Conservation (phyloP, 2,888 invertebrate genomes). For the Eulithis prunata region DNA sequence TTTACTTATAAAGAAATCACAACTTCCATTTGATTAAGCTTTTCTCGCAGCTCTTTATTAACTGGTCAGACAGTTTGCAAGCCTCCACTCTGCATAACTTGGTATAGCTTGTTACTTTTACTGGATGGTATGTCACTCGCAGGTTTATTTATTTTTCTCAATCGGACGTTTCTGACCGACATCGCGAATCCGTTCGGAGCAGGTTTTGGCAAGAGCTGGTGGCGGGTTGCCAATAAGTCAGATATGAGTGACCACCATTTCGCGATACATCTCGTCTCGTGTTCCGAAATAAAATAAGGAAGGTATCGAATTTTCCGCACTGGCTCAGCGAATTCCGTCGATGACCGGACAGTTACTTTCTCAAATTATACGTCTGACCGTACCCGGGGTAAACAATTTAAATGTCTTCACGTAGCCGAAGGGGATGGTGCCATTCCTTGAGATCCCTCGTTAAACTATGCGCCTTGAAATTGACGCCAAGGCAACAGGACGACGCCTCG, state of each 20-base stretch:
- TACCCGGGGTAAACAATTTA: slow-evolving; percentile 67
- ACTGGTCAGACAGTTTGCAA: slow-evolving; percentile 34
- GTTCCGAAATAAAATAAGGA: slow-evolving; percentile 40
- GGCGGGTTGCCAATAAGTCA: slow-evolving; percentile 46
- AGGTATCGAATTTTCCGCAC: slow-evolving; percentile 45
- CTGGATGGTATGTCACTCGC: slow-evolving; percentile 44
- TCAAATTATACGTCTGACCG: slow-evolving; percentile 58
- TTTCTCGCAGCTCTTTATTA: slow-evolving; percentile 46
- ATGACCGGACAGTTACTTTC: slow-evolving; percentile 61
- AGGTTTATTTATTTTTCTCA: slow-evolving; percentile 25
- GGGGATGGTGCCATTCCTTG: slow-evolving; percentile 57
- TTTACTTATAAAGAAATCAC: slow-evolving; percentile 40
- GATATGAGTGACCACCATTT: slow-evolving; percentile 36
- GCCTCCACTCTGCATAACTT: slow-evolving; percentile 55
- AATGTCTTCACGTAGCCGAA: slow-evolving; percentile 65
- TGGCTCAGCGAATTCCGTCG: slow-evolving; percentile 60
- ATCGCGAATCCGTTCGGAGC: slow-evolving; percentile 33
- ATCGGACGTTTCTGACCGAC: slow-evolving; percentile 29
- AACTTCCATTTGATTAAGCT: slow-evolving; percentile 33
- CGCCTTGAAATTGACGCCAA: slow-evolving; percentile 54
- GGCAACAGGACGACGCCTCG: slow-evolving; percentile 40
- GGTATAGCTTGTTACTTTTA: slow-evolving; percentile 55
- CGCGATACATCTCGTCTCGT: slow-evolving; percentile 25
- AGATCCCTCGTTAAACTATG: slow-evolving; percentile 67
- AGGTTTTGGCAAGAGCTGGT: slow-evolving; percentile 44